phyloP scores from a whole-genome alignment of 2,797 vertebrate species.

The Sebastes oblongus region DNA sequence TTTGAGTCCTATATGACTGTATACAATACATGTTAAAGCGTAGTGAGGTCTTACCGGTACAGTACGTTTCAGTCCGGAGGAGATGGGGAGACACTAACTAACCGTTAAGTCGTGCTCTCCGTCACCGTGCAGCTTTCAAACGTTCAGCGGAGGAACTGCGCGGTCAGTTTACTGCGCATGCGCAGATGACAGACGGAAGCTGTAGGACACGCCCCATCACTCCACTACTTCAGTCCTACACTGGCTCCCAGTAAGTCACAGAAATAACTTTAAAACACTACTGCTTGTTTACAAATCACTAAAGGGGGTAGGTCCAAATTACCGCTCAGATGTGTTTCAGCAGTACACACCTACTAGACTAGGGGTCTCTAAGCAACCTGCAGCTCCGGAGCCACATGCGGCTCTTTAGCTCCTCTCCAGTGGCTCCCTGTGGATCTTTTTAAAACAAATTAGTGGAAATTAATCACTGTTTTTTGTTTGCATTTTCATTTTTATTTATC shows the following conservation, averaged over 20 bases:
- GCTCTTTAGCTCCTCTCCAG: too few relatives aligned
- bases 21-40: neutral
- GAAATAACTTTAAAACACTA: too few relatives aligned
- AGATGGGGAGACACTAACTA: constrained; percentile 10
- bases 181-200: constrained; percentile 47
- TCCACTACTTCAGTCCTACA: too few relatives aligned
- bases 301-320: too few relatives aligned
- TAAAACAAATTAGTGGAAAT: too few relatives aligned
- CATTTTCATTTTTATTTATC: too few relatives aligned
- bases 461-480: too few relatives aligned
- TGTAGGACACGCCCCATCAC: constrained; percentile 44
- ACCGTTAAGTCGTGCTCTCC: constrained; percentile 27
- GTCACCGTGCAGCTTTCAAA: constrained; percentile 79
- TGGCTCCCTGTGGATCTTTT: accelerated
- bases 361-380: too few relatives aligned
- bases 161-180: constrained; percentile 77
- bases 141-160: constrained; percentile 76
- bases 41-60: constrained; percentile 46
- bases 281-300: too few relatives aligned
- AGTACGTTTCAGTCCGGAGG: constrained; percentile 19
- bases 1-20: accelerated
- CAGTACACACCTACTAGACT: too few relatives aligned
- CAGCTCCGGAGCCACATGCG: accelerated
- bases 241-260: too few relatives aligned
- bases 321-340: too few relatives aligned